Percentiles rank a stretch among this genome's conserved stretches.
These are phyloP conservation scores for Garra rufa DNA, from an alignment of 2,113 vertebrate species.

Conservation along the genomic window DNA sequence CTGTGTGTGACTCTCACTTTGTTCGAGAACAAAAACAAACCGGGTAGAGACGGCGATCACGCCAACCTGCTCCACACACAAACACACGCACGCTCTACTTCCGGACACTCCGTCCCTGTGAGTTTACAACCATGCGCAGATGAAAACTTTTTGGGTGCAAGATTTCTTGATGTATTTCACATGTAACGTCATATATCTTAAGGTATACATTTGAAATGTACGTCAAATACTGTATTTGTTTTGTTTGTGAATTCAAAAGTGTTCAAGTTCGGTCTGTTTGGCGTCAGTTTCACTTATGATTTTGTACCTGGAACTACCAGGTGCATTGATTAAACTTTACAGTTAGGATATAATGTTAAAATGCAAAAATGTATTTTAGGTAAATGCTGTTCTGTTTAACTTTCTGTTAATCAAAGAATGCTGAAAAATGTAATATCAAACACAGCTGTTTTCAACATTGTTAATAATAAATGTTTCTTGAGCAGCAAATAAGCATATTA, in stretches of 20 bases:
- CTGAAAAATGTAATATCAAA: no score
- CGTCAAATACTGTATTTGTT: no score
- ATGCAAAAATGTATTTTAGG: no score
- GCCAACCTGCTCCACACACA: constrained; percentile 5
- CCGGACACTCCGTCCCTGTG: constrained; percentile 31
- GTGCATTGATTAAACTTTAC: no score
- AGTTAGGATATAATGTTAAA: no score
- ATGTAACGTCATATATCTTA: background rate
- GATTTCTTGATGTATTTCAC: background rate
- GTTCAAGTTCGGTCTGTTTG: no score
- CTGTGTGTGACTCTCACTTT: constrained; percentile 57
- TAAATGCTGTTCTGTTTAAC: no score
- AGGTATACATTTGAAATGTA: background rate
- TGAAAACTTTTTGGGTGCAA: background rate
- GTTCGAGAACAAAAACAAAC: constrained; percentile 62
- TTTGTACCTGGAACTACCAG: no score
- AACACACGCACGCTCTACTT: constrained; percentile 29
- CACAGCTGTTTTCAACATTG: background rate
- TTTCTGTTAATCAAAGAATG: no score
- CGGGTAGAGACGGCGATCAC: constrained; percentile 43
- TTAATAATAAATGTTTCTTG: background rate
- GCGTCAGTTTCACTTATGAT: no score
- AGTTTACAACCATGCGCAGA: constrained; percentile 3
- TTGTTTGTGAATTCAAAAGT: no score
- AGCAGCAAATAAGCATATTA: background rate